Base-by-base conservation (phyloP, 2,797 vertebrate species). In the Fratercula arctica region DNA sequence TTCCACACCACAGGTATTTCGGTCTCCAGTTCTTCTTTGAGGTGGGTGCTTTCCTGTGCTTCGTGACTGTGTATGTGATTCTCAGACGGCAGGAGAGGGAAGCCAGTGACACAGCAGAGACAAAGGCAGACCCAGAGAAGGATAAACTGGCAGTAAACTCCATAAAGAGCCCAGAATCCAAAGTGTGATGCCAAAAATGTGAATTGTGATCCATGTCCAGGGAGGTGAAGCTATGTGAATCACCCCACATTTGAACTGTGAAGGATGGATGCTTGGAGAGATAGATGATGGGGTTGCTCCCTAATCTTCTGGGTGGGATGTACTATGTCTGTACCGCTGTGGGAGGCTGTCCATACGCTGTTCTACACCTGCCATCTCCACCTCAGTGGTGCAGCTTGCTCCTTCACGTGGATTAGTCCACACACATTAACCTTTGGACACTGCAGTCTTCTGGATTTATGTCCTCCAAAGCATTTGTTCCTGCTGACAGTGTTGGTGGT, bases 21-120 rank as follows among this genome's bases (percentile, higher is more conserved):
- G 98, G 98, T 6, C 92, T 98, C n/a, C 98, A 98, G 90, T 48
- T 98, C 45, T 97, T 98, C 96, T 98, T 98, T 31, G 97, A 98
- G 90, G 91, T 80, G 3, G 93, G 97, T 0, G 81, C 96, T 4
- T 94, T 98, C 73, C 68, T 97, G 31, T 97, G 97, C 82, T 98
- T 98, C 0, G 51, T 75, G 82, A 89, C 95, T 0, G 96, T 98
- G 59, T 97, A 96, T 1, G 10, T 92, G 53, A 87, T 98, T 16
- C 87, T 98, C 45, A 63, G 93, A 11, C 92, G 94, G 63, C 97
- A 98, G 68, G 95, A 96, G 63, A 97, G 83, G 70, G 92, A 97
- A 20, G 60, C 68, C 66, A 8, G 13, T 2, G 11, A 16, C 1
- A 11, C 45, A 33, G n/a, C 16, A 54, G 69, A 73, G 39, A 4